Conservation (phyloP, 2,888 invertebrate species). For the Pterobdella sp. region DNA sequence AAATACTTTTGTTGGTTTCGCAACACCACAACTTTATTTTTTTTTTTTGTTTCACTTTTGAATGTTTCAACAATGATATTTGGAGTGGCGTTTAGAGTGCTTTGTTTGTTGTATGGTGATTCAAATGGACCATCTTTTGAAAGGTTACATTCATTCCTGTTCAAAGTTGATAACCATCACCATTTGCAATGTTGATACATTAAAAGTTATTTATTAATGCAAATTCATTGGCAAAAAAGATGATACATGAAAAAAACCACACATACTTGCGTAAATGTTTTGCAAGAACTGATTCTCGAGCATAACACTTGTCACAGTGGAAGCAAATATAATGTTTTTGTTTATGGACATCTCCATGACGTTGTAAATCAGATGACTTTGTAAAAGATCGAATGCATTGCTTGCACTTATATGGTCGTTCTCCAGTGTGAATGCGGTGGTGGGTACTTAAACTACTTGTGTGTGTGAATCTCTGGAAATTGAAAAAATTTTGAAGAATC, state of each 20-base stretch:
- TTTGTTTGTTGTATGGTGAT: not conserved
- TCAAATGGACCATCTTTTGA: not conserved
- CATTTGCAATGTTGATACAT: not conserved
- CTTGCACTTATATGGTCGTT: slow-evolving; percentile 22
- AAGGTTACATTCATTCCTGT: not conserved
- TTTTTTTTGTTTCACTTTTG: no score
- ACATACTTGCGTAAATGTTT: slow-evolving; percentile 16
- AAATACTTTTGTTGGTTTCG: no score
- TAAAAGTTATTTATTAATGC: not conserved
- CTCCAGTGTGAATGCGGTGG: slow-evolving; percentile 26
- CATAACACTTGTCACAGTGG: slow-evolving; percentile 22
- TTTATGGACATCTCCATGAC: slow-evolving; percentile 17
- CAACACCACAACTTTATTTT: no score
- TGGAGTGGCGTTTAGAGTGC: not conserved
- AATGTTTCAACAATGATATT: no score
- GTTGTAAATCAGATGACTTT: slow-evolving; percentile 24
- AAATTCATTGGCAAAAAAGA: not conserved
- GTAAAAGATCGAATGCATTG: slow-evolving; percentile 18
- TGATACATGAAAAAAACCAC: not conserved
- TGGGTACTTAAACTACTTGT: slow-evolving; percentile 25
- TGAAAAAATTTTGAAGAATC: no score
- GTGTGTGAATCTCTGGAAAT: slow-evolving; percentile 26
- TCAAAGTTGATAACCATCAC: no score
- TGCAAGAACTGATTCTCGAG: slow-evolving; percentile 11
- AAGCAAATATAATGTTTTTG: slow-evolving; percentile 20